Conservation (phyloP, 2,113 vertebrate species). For the Bathybates hornii region DNA sequence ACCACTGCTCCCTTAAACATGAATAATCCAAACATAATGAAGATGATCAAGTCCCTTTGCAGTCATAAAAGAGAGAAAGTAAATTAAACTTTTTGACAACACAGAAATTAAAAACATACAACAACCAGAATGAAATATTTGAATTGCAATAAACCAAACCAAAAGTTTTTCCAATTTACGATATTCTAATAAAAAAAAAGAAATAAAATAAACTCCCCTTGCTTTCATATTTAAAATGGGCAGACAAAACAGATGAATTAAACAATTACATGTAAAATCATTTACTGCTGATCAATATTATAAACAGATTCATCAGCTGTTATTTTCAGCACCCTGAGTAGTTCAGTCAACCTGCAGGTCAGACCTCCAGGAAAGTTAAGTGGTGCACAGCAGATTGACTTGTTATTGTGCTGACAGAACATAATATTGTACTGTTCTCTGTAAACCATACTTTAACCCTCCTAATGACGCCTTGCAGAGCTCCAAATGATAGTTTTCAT, state of each 20-base stretch:
- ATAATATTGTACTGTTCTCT: neutral
- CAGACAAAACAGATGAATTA: neutral
- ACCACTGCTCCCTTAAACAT: neutral
- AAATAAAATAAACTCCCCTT: neutral
- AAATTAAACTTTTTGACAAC: neutral
- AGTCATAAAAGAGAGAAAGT: neutral
- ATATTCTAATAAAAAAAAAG: neutral
- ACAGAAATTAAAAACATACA: neutral
- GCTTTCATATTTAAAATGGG: neutral
- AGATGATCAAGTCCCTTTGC: neutral
- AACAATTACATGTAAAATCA: neutral
- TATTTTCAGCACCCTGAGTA: neutral
- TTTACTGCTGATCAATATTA: neutral
- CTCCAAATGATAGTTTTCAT: slow-evolving; percentile 33
- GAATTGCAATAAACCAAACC: neutral
- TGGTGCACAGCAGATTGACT: neutral
- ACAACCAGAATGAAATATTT: neutral
- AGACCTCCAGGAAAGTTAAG: neutral
- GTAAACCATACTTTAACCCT: neutral
- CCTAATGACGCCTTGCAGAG: neutral
- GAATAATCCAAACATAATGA: neutral
- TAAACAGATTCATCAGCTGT: neutral
- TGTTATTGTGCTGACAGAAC: slow-evolving; percentile 15
- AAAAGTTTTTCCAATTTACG: neutral
- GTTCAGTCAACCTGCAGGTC: neutral